Evolutionary conservation across 2,797 vertebrate genomes (phyloP).

Genomic region (Acipenser oxyrinchus): DNA sequence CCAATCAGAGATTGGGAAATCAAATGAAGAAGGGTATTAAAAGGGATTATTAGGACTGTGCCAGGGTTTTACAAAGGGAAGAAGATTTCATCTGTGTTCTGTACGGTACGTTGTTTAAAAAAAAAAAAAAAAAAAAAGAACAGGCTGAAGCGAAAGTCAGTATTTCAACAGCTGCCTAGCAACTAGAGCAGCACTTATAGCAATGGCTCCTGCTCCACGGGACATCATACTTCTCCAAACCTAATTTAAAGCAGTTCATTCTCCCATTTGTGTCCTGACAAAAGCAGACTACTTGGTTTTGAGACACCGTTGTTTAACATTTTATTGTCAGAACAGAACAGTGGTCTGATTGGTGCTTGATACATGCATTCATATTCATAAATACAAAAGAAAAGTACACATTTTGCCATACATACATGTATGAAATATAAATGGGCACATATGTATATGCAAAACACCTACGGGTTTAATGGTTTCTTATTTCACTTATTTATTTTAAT

Average conservation of each 20-base stretch:
- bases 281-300: too few species aligned
- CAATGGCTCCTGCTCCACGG: slow-evolving; percentile 27
- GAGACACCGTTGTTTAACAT: too few species aligned
- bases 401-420: too few species aligned
- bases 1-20: slow-evolving; percentile 38
- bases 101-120: slow-evolving; percentile 23
- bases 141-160: slow-evolving; percentile 32
- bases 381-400: too few species aligned
- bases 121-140: slow-evolving; percentile 22
- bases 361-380: too few species aligned
- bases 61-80: slow-evolving; percentile 22
- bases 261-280: slow-evolving; percentile 22
- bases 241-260: slow-evolving; percentile 33
- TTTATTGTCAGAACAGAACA: too few species aligned
- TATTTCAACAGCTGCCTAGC: slow-evolving; percentile 62
- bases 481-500: too few species aligned
- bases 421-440: too few species aligned
- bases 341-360: too few species aligned
- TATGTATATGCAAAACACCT: too few species aligned
- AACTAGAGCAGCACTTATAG: slow-evolving; percentile 39
- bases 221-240: slow-evolving; percentile 32
- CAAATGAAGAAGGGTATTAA: slow-evolving; percentile 43
- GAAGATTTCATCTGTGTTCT: not conserved
- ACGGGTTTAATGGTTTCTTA: too few species aligned
- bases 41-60: slow-evolving; percentile 45